Evolutionary conservation across 1,140 invertebrate genomes (phyloP).

Genomic region (Habropoda laboriosa): DNA sequence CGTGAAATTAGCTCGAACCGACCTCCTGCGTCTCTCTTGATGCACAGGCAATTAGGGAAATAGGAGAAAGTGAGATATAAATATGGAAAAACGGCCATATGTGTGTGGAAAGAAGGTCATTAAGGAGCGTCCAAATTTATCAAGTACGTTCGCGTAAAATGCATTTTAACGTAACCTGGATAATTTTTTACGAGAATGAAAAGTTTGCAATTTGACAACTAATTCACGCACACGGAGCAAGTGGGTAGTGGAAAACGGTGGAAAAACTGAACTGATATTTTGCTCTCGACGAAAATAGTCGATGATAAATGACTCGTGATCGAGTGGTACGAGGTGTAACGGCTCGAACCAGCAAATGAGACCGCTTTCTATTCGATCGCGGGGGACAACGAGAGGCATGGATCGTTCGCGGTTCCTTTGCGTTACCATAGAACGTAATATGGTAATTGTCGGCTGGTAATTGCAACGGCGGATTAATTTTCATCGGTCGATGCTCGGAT

Average conservation of each 20-base stretch:
- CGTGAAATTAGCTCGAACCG: not conserved
- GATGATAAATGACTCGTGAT: conserved; percentile 10
- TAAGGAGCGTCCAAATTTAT: not conserved
- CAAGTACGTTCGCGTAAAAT: not conserved
- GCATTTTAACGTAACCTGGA: no score
- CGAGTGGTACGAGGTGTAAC: not conserved
- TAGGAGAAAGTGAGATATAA: not conserved
- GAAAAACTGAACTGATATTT: not conserved
- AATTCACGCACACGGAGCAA: not conserved
- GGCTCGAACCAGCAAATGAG: not conserved
- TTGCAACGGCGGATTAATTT: conserved; percentile 22
- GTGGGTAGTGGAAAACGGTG: not conserved
- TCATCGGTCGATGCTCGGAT: not conserved
- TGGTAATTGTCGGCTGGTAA: conserved; percentile 10
- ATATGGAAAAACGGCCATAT: not conserved
- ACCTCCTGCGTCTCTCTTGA: not conserved
- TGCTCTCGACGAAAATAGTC: not conserved
- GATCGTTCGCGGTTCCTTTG: not conserved
- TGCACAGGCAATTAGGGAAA: not conserved
- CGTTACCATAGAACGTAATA: not conserved
- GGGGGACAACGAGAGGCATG: not conserved
- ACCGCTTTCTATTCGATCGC: conserved; percentile 3
- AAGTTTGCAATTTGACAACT: not conserved
- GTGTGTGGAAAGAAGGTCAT: not conserved
- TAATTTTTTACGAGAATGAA: no score